Conservation (phyloP, 2,797 vertebrate genomes). For the Clangula hyemalis region DNA sequence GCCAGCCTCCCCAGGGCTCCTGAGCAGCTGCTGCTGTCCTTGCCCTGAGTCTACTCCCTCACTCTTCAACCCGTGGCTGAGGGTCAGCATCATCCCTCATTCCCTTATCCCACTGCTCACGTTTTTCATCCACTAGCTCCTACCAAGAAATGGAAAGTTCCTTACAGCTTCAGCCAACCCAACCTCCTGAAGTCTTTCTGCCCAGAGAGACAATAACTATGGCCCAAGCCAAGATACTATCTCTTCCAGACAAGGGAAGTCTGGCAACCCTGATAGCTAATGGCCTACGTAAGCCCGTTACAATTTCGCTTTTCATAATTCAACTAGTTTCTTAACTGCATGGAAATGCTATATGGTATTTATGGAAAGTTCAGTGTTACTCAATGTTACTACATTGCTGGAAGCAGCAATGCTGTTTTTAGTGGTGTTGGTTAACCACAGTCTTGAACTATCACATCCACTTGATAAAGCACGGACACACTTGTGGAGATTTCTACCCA, state of each 20-base stretch:
- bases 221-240: constrained; percentile 62
- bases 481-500: neutral
- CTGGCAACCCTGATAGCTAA: constrained; percentile 64
- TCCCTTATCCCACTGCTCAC: neutral
- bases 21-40: neutral
- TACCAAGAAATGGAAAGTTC: neutral
- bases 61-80: neutral
- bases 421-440: neutral
- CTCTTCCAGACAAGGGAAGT: constrained; percentile 63
- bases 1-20: neutral
- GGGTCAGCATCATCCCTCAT: neutral
- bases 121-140: constrained; percentile 2
- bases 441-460: neutral
- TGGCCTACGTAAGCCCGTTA: constrained; percentile 30
- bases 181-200: constrained; percentile 41
- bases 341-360: constrained; percentile 32
- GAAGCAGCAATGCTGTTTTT: neutral
- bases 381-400: neutral
- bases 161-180: constrained; percentile 29
- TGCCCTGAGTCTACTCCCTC: neutral
- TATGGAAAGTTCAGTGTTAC: constrained; percentile 4
- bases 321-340: neutral
- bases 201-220: constrained; percentile 57
- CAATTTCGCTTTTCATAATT: constrained; percentile 34
- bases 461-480: neutral